phyloP scores from a whole-genome alignment of 2,113 vertebrate species.

The Macquaria ambigua region DNA sequence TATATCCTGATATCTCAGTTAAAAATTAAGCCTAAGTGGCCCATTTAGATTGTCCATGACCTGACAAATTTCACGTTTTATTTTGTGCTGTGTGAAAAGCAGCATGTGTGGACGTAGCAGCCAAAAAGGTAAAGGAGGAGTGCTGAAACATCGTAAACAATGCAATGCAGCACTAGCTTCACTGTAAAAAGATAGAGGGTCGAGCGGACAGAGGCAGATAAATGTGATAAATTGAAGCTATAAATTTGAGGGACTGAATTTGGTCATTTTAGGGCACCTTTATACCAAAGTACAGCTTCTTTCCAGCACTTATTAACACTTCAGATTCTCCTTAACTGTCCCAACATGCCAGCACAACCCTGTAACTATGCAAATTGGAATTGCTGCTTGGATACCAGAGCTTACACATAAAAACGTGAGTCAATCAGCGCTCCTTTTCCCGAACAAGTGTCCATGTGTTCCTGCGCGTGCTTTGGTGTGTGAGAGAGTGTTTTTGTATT shows the following conservation, averaged over 20 bases:
- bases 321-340: neutral
- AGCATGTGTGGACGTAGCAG: neutral
- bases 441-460: neutral
- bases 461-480: neutral
- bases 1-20: neutral
- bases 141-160: neutral
- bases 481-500: conserved; percentile 34
- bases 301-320: neutral
- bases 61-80: neutral
- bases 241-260: neutral
- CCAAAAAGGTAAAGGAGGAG: neutral
- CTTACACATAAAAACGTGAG: neutral
- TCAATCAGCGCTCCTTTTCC: neutral
- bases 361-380: neutral
- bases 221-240: neutral
- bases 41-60: no score
- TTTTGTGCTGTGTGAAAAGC: neutral
- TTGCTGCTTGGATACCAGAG: neutral
- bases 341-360: neutral
- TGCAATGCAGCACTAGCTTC: neutral
- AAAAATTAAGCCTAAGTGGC: neutral
- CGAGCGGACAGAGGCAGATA: no score
- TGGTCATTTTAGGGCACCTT: neutral
- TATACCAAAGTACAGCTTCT: neutral
- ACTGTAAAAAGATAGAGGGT: neutral